phyloP scores from a whole-genome alignment of 2,888 invertebrate species.

The Ochropleura plecta region DNA sequence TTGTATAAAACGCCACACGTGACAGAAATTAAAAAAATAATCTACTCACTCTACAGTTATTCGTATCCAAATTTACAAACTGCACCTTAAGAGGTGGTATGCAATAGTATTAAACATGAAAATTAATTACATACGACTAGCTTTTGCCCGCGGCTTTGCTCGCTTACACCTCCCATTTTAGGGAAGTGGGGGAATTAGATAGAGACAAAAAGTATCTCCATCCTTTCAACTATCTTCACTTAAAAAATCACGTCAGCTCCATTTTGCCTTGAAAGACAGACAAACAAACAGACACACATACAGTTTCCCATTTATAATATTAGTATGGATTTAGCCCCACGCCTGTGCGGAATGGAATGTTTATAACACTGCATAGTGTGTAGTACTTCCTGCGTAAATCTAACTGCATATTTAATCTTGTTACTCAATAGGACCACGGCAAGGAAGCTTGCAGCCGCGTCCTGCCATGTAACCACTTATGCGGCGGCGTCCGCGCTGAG shows the following conservation, averaged over 20 bases:
- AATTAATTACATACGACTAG: background rate
- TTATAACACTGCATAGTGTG: background rate
- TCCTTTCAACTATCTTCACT: too few relatives aligned
- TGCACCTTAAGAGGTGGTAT: background rate
- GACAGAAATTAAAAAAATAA: too few relatives aligned
- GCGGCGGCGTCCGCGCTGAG: constrained; percentile 98
- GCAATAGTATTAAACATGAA: background rate
- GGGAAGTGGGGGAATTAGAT: too few relatives aligned
- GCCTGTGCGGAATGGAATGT: background rate
- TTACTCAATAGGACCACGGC: constrained; percentile 92
- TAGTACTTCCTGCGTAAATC: background rate
- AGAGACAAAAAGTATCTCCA: too few relatives aligned
- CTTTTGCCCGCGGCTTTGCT: too few relatives aligned
- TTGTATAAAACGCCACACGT: too few relatives aligned
- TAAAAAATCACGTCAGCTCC: too few relatives aligned
- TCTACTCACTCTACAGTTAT: background rate
- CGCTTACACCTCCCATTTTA: too few relatives aligned
- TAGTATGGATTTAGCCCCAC: background rate
- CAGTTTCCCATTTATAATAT: too few relatives aligned
- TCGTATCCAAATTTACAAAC: background rate
- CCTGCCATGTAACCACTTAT: constrained; percentile 97
- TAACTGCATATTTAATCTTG: background rate
- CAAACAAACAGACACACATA: too few relatives aligned
- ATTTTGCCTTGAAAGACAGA: too few relatives aligned
- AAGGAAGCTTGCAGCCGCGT: constrained; percentile 95